These are phyloP conservation scores for Drosophila virilis DNA, from an alignment of 1,140 invertebrate genomes.

Conservation along the genomic window DNA sequence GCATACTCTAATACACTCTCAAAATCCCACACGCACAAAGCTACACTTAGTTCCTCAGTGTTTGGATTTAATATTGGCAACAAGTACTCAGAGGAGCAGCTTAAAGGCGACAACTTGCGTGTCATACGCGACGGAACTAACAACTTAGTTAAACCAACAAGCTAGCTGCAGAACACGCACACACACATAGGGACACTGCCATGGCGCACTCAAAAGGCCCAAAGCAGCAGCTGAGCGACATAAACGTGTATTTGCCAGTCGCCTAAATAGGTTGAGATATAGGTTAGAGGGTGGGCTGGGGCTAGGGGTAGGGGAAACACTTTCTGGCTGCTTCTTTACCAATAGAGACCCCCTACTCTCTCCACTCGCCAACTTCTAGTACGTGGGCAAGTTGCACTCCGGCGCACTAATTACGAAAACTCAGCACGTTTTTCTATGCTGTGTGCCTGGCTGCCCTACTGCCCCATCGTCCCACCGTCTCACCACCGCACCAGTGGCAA, in stretches of 20 bases:
- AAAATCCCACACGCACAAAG: neutral
- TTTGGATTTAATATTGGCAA: slow-evolving; percentile 46
- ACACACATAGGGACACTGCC: slow-evolving; percentile 50
- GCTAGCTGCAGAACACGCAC: slow-evolving; percentile 29
- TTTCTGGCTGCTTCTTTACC: slow-evolving; percentile 30
- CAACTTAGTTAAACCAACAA: slow-evolving; percentile 74
- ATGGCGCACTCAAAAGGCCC: slow-evolving; percentile 73
- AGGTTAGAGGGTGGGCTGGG: slow-evolving; percentile 9
- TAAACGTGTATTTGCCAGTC: slow-evolving; percentile 57
- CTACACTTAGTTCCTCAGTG: neutral
- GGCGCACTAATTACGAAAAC: slow-evolving; percentile 81
- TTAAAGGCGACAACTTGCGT: slow-evolving; percentile 77
- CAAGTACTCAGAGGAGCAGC: slow-evolving; percentile 54
- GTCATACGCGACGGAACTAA: slow-evolving; percentile 64
- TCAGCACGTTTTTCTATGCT: slow-evolving; percentile 76
- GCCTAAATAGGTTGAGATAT: neutral
- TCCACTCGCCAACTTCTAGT: slow-evolving; percentile 12
- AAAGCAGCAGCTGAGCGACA: slow-evolving; percentile 47
- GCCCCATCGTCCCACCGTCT: slow-evolving; percentile 26
- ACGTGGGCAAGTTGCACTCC: slow-evolving; percentile 71
- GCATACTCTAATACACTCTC: neutral
- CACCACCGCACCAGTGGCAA: slow-evolving; percentile 19
- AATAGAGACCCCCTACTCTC: slow-evolving; percentile 5
- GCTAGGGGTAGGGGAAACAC: neutral
- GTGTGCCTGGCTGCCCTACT: slow-evolving; percentile 40